Evolutionary conservation across 2,797 vertebrate genomes (phyloP), one percentile per base, ranked within the genome.

Genomic region (Adrianichthys oophorus): DNA sequence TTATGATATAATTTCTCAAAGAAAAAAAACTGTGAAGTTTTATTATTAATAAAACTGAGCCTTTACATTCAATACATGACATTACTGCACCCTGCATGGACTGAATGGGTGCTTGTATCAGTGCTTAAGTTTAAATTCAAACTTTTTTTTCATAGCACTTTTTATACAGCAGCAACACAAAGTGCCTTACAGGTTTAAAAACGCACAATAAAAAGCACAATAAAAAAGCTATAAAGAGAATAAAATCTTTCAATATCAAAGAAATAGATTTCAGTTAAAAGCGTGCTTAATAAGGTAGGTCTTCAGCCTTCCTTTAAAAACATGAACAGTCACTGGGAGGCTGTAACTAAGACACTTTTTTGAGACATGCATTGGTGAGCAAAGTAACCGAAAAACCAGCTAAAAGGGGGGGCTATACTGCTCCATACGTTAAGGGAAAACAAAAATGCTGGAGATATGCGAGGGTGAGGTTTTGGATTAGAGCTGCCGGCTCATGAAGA

Each of bases 371-470:
- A 80, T 62, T 52, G 60, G 65, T n/a, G 85, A 76, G 7, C 74
- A 58, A 5, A 97, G 95, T 41, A 63, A 91, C 40, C 46, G 64
- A 6, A 80, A 84, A 40, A 87, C 40, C 37, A 98, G 97, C 75
- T 92, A 78, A 41, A 83, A 89, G 24, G 84, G 71, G 60, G 60
- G 74, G 73, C 96, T 98, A 86, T 96, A 96, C 51, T 50, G 52
- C 57, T 85, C 85, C 23, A 90, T 94, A 89, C 94, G 94, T 29
- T 82, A 72, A 40, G 89, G 88, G 29, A 65, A 93, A 59, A 94
- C 94, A 42, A 91, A 95, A 69, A 92, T 91, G 91, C 72, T 98
- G 83, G 88, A 85, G 49, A 93, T 98, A 82, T 98, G 96, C 61
- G 84, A 94, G 42, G 98, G 96, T 29, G 58, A 74, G 42, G 80